Conservation (phyloP, 2,888 invertebrate genomes). For the Eilema caniola region DNA sequence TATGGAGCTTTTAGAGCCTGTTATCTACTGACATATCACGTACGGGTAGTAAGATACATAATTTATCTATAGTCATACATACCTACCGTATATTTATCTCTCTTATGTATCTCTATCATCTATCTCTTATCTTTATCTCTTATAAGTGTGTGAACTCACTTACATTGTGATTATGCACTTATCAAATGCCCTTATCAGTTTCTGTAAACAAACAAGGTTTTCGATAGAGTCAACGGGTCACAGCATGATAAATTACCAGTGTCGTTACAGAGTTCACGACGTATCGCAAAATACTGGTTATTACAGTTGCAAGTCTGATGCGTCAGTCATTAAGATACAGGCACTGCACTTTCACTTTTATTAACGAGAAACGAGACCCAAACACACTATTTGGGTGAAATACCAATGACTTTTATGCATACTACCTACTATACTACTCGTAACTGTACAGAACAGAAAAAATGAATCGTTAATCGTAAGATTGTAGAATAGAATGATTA, state of each 20-base stretch:
- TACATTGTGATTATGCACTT: neutral
- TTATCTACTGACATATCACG: no score
- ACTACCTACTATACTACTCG: no score
- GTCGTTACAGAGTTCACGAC: neutral
- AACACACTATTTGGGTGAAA: neutral
- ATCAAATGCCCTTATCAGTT: neutral
- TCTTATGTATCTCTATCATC: neutral
- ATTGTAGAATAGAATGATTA: no score
- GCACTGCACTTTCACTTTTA: neutral
- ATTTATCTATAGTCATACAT: no score
- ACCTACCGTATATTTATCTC: neutral
- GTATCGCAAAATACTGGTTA: conserved; percentile 1
- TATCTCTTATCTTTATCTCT: neutral
- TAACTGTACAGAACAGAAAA: no score
- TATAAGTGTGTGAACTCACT: neutral
- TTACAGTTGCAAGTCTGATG: neutral
- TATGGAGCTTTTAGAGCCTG: neutral
- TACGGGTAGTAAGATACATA: no score
- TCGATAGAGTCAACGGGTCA: neutral
- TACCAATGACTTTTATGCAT: no score
- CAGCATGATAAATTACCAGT: neutral
- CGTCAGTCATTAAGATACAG: neutral
- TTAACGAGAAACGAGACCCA: neutral
- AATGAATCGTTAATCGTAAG: no score
- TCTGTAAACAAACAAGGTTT: conserved; percentile 1